These are phyloP conservation scores for Syngnathus acus DNA, from an alignment of 2,797 vertebrate species.

Conservation along the genomic window DNA sequence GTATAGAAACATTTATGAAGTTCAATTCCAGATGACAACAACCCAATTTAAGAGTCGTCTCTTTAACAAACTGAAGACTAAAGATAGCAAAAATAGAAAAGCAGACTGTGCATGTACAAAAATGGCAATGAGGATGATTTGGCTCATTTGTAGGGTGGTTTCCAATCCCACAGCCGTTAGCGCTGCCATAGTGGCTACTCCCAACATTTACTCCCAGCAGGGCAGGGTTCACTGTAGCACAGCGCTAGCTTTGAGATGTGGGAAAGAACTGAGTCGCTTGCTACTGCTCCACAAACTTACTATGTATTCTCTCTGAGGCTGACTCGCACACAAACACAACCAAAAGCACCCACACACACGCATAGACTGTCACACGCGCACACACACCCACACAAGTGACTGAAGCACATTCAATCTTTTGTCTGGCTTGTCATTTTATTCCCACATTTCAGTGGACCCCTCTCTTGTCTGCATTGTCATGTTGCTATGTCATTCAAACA, in stretches of 20 bases:
- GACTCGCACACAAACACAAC: conserved; percentile 5
- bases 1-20: not conserved
- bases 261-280: conserved; percentile 33
- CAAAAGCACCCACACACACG: not conserved
- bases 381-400: not conserved
- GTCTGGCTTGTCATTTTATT: not conserved
- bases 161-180: conserved; percentile 37
- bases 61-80: not conserved
- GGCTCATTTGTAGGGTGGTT: conserved; percentile 45
- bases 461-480: not conserved
- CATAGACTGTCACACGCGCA: conserved; percentile 8
- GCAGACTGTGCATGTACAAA: conserved; percentile 29
- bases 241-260: conserved; percentile 35
- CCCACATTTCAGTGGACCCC: not conserved
- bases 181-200: conserved; percentile 31
- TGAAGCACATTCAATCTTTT: conserved; percentile 5
- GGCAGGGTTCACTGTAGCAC: conserved; percentile 36
- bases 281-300: conserved; percentile 9
- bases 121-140: conserved; percentile 36
- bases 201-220: conserved; percentile 42
- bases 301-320: conserved; percentile 4
- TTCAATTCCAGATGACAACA: not conserved
- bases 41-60: not conserved
- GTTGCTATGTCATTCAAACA: conserved; percentile 5
- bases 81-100: not conserved